phyloP scores from a whole-genome alignment of 2,888 invertebrate genomes.

The Lithophane semibrunnea region DNA sequence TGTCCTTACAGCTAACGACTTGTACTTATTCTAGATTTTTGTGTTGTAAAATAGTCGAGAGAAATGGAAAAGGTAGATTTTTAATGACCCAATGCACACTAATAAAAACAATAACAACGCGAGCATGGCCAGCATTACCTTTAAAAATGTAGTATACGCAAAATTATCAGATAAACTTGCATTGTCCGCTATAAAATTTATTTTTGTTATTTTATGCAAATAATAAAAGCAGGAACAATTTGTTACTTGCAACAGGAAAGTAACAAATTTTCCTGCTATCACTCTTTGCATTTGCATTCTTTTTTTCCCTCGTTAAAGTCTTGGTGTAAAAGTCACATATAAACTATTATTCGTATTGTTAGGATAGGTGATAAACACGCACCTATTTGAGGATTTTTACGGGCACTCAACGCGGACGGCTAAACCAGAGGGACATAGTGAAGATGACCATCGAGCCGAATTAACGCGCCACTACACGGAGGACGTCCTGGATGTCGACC shows the following conservation, averaged over 20 bases:
- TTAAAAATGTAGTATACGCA: neutral
- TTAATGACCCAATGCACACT: constrained; percentile 26
- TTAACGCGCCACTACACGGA: too few relatives aligned
- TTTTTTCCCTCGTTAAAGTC: neutral
- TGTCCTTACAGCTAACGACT: constrained; percentile 3
- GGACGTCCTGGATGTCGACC: too few relatives aligned
- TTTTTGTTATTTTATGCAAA: neutral
- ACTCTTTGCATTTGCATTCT: neutral
- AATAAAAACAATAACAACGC: neutral
- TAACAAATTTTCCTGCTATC: neutral
- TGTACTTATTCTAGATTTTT: constrained; percentile 14
- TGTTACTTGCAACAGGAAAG: neutral
- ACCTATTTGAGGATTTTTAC: neutral
- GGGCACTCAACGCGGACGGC: too few relatives aligned
- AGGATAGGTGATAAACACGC: neutral
- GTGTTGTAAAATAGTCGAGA: constrained; percentile 7
- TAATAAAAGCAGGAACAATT: neutral
- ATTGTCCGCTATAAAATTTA: neutral
- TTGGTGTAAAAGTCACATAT: too few relatives aligned
- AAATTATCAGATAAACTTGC: neutral
- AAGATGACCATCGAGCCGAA: too few relatives aligned
- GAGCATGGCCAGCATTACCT: neutral
- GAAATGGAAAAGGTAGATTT: neutral
- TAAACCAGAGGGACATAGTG: too few relatives aligned
- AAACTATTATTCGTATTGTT: too few relatives aligned